These are phyloP conservation scores for Sicus ferrugineus DNA, from an alignment of 2,888 invertebrate species.

Conservation along the genomic window DNA sequence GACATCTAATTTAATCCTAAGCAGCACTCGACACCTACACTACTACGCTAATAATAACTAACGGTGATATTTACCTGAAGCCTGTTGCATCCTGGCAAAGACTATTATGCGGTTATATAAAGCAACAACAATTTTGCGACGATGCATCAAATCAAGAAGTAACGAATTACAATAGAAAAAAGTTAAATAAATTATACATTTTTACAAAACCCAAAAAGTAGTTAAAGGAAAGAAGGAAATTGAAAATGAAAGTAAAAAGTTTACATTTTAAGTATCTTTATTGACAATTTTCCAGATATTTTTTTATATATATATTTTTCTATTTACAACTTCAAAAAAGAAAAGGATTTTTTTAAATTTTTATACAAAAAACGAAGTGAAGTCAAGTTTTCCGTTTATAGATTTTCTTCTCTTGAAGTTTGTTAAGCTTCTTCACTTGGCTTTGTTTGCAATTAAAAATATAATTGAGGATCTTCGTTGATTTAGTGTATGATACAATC, in stretches of 20 bases:
- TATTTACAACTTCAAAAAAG: too few relatives aligned
- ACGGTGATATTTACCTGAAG: slow-evolving; percentile 25
- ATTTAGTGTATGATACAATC: slow-evolving; percentile 20
- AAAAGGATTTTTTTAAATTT: not conserved
- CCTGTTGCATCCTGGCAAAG: slow-evolving; percentile 21
- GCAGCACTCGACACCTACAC: slow-evolving; percentile 15
- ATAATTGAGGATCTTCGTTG: not conserved
- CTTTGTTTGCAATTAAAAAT: not conserved
- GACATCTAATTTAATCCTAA: too few relatives aligned
- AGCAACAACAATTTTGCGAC: not conserved
- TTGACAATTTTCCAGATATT: not conserved
- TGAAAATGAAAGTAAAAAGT: not conserved
- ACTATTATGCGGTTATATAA: not conserved
- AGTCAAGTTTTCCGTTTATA: not conserved
- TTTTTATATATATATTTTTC: slow-evolving; percentile 3
- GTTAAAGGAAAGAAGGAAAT: too few relatives aligned
- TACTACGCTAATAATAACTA: slow-evolving; percentile 8
- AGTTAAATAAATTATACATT: not conserved
- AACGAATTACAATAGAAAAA: not conserved
- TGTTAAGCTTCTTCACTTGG: not conserved
- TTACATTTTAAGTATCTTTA: not conserved
- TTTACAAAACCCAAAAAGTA: too few relatives aligned
- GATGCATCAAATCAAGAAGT: not conserved
- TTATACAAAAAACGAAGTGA: slow-evolving; percentile 8
- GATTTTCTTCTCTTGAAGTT: not conserved